Evolutionary conservation across 1,140 invertebrate species (phyloP), one percentile per base, ranked within the genome.

Genomic region (Bombus consobrinus): DNA sequence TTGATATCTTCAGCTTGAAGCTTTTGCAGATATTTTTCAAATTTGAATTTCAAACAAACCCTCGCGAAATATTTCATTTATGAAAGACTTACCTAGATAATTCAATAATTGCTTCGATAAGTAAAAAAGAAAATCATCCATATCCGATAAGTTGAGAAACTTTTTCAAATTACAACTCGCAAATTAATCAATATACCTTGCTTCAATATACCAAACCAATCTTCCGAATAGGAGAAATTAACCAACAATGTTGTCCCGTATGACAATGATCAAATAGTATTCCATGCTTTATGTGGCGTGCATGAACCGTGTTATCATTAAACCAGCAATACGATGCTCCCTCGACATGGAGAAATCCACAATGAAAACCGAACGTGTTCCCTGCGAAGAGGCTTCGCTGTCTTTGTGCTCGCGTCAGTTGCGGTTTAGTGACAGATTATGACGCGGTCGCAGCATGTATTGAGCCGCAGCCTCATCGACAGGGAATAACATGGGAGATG

Each of bases 391-490:
- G 43, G 15, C 28, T n/a, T 10, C 8, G 9, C 28, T 32, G 22
- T n/a, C 71, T 81, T 81, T 86, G 80, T 75, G 62, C 47, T 32
- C 6, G 18, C 47, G 47, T 66, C 84, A 75, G 59, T 57, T 82
- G 79, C 84, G 79, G 84, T 75, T 76, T 28, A 39, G n/a, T 69
- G 59, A 74, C 34, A 69, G 72, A 86, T 86, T 76, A 74, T 86
- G 84, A 57, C 62, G 59, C 62, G 72, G 71, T 85, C n/a, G 57
- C 6, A 53, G 18, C 18, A 18, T 53, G 5, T 62, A 75, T 86
- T 69, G 47, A 68, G 18, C 72, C 37, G 34, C 37, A 64, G 41
- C 25, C 39, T 3, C 68, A 57, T 72, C n/a, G 76, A 80, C 37
- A 43, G n/a, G 4, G 76, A 47, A 59, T 32, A 79, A 79, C 66